A percentile compares a stretch with the other conserved stretches of the same genome.
Evolutionary conservation across 2,113 vertebrate genomes (phyloP).

Genomic region (Coturnix japonica): DNA sequence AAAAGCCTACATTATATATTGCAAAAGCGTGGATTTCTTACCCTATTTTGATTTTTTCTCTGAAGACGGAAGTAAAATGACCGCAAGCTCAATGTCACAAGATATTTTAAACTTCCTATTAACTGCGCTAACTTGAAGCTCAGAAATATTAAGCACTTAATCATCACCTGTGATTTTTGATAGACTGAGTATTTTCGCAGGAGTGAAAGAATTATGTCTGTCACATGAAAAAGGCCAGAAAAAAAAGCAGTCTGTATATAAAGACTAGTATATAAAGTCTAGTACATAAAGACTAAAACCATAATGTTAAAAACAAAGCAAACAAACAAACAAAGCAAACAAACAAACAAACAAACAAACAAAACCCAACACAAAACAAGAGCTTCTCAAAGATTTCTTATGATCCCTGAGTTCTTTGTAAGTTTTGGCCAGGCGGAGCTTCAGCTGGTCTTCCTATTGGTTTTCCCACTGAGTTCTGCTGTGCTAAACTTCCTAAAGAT

Average conservation of each 20-base stretch:
- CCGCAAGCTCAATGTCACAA: not conserved
- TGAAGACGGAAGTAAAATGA: not conserved
- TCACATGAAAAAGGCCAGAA: not conserved
- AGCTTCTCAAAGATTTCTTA: not conserved
- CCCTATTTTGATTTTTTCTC: not conserved
- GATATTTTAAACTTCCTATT: not conserved
- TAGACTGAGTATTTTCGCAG: not conserved
- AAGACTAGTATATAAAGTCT: not conserved
- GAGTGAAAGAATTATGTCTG: not conserved
- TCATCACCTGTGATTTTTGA: not conserved
- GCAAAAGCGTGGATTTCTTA: not conserved
- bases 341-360: no score
- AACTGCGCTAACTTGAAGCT: not conserved
- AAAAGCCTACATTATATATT: not conserved
- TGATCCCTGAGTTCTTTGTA: not conserved
- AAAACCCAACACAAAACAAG: not conserved
- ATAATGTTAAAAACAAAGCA: not conserved
- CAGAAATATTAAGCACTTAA: not conserved
- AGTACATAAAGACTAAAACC: not conserved
- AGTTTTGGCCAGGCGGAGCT: not conserved
- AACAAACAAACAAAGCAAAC: not conserved
- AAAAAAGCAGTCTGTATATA: not conserved
- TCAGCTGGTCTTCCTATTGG: not conserved
- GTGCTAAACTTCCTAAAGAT: slow-evolving; percentile 23
- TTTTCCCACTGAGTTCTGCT: slow-evolving; percentile 2